phyloP scores from a whole-genome alignment of 2,797 vertebrate species.

The Pachyuromys duprasi region DNA sequence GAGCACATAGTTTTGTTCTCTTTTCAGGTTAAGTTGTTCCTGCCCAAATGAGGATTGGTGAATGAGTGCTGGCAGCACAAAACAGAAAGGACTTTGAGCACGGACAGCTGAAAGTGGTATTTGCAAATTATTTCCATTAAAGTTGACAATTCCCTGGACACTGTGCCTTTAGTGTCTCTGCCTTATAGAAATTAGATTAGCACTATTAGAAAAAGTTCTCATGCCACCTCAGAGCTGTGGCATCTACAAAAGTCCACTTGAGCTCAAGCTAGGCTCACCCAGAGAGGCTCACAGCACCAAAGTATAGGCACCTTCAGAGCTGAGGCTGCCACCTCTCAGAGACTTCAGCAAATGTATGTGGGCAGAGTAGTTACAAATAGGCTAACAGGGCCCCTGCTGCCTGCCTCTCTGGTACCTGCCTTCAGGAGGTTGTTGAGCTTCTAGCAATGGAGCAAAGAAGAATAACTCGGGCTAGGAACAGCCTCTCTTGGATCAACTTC shows the following conservation, averaged over 20 bases:
- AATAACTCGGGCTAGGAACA: conserved; percentile 41
- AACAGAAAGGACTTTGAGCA: not conserved
- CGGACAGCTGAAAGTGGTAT: conserved; percentile 35
- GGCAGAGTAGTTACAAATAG: conserved; percentile 75
- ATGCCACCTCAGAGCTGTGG: not conserved
- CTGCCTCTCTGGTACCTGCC: conserved; percentile 70
- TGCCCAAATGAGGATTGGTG: conserved; percentile 22
- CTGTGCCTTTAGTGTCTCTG: conserved; percentile 53
- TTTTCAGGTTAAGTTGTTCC: conserved; percentile 30
- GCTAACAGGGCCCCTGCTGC: conserved; percentile 81
- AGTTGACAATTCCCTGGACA: conserved; percentile 9
- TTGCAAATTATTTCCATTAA: conserved; percentile 60
- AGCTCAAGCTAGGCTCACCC: conserved; percentile 42
- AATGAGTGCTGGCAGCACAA: conserved; percentile 2
- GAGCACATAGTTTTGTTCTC: not conserved
- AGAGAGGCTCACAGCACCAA: conserved; percentile 54
- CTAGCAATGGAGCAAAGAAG: conserved; percentile 70
- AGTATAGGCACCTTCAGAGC: conserved; percentile 62
- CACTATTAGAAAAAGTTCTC: conserved; percentile 59
- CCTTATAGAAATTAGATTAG: conserved; percentile 64
- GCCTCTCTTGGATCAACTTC: conserved; percentile 43
- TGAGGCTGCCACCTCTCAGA: conserved; percentile 62
- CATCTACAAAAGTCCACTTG: conserved; percentile 30
- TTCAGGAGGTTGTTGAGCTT: conserved; percentile 69
- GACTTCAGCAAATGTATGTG: conserved; percentile 75